Base-by-base conservation (phyloP, 1,140 invertebrate species). In the Triops cancriformis region DNA sequence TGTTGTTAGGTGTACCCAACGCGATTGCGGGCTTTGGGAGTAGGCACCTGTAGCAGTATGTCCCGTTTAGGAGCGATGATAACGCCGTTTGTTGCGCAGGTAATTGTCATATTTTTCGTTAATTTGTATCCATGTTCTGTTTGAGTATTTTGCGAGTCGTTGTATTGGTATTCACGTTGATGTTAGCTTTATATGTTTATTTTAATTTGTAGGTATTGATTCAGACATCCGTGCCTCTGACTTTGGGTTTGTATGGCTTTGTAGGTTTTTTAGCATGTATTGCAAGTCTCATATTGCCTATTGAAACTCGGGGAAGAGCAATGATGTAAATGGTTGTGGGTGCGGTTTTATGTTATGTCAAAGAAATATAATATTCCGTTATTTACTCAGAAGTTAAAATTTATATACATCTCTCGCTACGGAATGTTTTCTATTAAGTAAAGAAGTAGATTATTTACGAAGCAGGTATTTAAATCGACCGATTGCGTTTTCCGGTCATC, bases 21-120 rank as follows among this genome's bases (percentile, higher is more conserved):
- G 4, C 93, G 93, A 72, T 88, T 96, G 79, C 84, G 95, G 80
- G 92, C 94, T 41, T 90, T 95, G 45, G 95, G 95, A 0, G 90
- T 97, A 0, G 95, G 94, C 4, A 90, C 93, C 1, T 96, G 94
- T 83, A 94, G 93, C 82, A 92, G 92, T 2, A 94, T 97, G 88
- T 94, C 95, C 3, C 85, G 96, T 77, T 87, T 97, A 31, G 96
- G 96, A 45, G 95, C 95, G 26, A 96, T 97, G 90, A 84, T 95
- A 2, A 97, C 95, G 1, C 95, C 95, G 1, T 96, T 97, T 83
- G 90, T 98, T 43, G 94, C 95, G 26, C 94, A 97, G 88, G 94
- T 96, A 85, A 42, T 28, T 14, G 64, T 42, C 2, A 74, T 23
- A 80, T 73, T 73, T n/a, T 74, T 41, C 77, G 0, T 75, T 73